phyloP scores from a whole-genome alignment of 2,113 vertebrate genomes.

The Onychorhynchus coronatus region DNA sequence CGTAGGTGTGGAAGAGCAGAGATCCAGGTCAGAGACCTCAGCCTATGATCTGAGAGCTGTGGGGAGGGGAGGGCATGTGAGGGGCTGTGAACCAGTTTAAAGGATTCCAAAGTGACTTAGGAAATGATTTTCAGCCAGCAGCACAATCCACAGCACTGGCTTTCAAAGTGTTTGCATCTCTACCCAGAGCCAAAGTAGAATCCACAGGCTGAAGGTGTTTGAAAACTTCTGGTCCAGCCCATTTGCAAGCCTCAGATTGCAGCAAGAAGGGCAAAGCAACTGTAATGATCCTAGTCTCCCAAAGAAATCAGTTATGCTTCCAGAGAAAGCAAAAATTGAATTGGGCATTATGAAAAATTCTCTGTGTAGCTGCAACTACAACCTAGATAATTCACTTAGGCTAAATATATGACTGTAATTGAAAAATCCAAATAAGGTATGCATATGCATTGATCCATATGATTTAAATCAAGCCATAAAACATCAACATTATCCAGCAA shows the following conservation, averaged over 20 bases:
- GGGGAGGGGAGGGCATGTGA: accelerated
- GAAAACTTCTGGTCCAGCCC: not conserved
- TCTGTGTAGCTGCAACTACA: conserved; percentile 24
- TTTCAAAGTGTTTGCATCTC: not conserved
- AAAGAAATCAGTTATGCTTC: conserved; percentile 12
- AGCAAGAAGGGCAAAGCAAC: not conserved
- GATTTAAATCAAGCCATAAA: conserved; percentile 65
- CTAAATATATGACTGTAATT: conserved; percentile 59
- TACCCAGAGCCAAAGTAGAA: not conserved
- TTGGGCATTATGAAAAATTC: conserved; percentile 37
- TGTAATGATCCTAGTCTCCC: not conserved
- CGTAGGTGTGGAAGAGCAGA: not conserved
- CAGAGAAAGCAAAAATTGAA: conserved; percentile 34
- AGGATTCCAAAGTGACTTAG: not conserved
- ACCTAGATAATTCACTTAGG: conserved; percentile 55
- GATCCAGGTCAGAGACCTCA: not conserved
- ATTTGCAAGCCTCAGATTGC: not conserved
- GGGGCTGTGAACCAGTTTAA: accelerated
- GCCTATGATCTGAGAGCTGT: not conserved
- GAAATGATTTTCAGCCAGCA: accelerated
- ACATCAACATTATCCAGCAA: conserved; percentile 50
- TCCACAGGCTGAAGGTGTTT: not conserved
- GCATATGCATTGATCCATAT: conserved; percentile 57
- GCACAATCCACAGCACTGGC: not conserved
- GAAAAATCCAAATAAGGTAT: conserved; percentile 60